Conservation (phyloP, 2,797 vertebrate species). For the Manis crassicaudata region DNA sequence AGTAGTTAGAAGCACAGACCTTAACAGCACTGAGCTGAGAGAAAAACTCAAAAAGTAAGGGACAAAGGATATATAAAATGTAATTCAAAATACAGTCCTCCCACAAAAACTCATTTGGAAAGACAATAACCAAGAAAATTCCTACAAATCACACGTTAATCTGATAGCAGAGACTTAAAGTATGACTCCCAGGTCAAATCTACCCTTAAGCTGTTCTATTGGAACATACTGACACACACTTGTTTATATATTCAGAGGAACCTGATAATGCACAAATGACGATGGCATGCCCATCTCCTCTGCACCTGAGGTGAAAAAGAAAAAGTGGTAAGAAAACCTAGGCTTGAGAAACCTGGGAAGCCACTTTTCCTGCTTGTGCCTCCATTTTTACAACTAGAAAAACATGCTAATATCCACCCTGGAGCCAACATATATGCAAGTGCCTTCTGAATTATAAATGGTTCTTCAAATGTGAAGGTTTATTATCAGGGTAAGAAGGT, state of each 20-base stretch:
- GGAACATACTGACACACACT: background rate
- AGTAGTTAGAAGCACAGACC: background rate
- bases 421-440: background rate
- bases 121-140: background rate
- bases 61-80: background rate
- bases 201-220: background rate
- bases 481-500: background rate
- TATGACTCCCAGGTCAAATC: background rate
- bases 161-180: background rate
- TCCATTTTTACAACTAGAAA: background rate
- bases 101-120: background rate
- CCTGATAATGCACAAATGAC: background rate
- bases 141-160: background rate
- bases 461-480: background rate
- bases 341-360: background rate
- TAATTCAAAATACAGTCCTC: background rate
- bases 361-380: background rate
- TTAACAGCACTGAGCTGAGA: no score
- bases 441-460: background rate
- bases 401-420: background rate
- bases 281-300: background rate
- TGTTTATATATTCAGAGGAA: background rate
- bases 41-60: background rate
- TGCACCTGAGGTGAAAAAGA: background rate
- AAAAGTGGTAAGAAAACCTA: background rate